phyloP scores from a whole-genome alignment of 2,113 vertebrate species.

The Saguinus midas region DNA sequence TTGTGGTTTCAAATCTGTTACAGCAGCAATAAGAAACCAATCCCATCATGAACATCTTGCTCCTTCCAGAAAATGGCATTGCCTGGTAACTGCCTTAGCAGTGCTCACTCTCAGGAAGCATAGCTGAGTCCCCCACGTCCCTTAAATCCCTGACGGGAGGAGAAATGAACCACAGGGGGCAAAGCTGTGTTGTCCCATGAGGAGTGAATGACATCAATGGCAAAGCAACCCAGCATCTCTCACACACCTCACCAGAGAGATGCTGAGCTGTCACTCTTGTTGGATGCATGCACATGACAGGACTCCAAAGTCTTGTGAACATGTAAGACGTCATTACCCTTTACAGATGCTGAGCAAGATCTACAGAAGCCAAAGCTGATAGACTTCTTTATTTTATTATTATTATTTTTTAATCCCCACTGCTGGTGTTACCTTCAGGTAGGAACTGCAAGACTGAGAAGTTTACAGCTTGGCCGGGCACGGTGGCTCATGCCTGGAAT shows the following conservation, averaged over 20 bases:
- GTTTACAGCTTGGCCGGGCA: neutral
- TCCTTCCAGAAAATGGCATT: neutral
- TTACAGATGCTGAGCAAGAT: neutral
- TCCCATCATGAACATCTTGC: neutral
- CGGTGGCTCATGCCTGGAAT: too few species aligned
- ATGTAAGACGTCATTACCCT: neutral
- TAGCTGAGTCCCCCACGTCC: neutral
- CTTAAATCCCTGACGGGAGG: neutral
- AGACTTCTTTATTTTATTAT: neutral
- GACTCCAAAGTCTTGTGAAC: neutral
- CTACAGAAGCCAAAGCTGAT: neutral
- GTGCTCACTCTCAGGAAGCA: neutral
- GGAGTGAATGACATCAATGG: neutral
- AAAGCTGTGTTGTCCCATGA: neutral
- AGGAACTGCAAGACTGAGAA: neutral
- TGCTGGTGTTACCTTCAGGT: neutral
- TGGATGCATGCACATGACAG: neutral
- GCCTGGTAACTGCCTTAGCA: neutral
- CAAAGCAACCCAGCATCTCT: neutral
- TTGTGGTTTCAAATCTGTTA: conserved; percentile 6
- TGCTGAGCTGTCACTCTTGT: neutral
- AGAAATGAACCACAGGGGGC: neutral
- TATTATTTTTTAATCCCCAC: neutral
- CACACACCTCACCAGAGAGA: neutral
- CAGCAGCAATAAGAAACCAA: neutral